Evolutionary conservation across 2,888 invertebrate species (phyloP).

Genomic region (Drosophila incognita): DNA sequence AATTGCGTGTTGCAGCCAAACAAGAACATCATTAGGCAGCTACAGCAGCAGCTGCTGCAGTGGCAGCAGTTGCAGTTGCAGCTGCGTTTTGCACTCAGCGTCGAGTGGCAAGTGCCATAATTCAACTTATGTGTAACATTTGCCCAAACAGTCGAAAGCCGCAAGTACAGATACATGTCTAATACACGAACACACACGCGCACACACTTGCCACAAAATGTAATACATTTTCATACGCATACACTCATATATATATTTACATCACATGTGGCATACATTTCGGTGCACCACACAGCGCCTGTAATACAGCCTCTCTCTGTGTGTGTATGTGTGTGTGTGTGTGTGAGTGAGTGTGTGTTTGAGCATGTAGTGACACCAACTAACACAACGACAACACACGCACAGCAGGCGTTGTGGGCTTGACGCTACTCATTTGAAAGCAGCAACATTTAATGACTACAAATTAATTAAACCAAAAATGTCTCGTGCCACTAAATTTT

Average conservation of each 20-base stretch:
- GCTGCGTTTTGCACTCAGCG: slow-evolving; percentile 35
- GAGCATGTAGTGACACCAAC: slow-evolving; percentile 56
- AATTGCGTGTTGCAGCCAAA: slow-evolving; percentile 39
- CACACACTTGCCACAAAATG: slow-evolving; percentile 44
- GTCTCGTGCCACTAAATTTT: slow-evolving; percentile 56
- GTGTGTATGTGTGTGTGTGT: neutral
- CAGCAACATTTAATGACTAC: slow-evolving; percentile 69
- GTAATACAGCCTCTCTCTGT: slow-evolving; percentile 29
- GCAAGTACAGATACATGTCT: slow-evolving; percentile 72
- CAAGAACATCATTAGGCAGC: slow-evolving; percentile 62
- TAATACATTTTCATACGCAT: slow-evolving; percentile 59
- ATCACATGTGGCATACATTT: slow-evolving; percentile 61
- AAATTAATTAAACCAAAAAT: slow-evolving; percentile 76
- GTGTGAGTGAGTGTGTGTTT: slow-evolving; percentile 3
- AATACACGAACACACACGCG: slow-evolving; percentile 24
- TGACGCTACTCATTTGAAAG: slow-evolving; percentile 30
- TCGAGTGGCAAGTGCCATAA: slow-evolving; percentile 60
- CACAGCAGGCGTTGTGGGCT: slow-evolving; percentile 21
- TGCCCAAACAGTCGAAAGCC: slow-evolving; percentile 51
- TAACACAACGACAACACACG: slow-evolving; percentile 40
- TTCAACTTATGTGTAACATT: slow-evolving; percentile 53
- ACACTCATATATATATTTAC: slow-evolving; percentile 13
- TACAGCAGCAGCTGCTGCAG: neutral
- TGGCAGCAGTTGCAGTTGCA: slow-evolving; percentile 5
- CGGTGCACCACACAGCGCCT: slow-evolving; percentile 64